Evolutionary conservation across 1,140 invertebrate species (phyloP).

Genomic region (Lasaia peninsularis): DNA sequence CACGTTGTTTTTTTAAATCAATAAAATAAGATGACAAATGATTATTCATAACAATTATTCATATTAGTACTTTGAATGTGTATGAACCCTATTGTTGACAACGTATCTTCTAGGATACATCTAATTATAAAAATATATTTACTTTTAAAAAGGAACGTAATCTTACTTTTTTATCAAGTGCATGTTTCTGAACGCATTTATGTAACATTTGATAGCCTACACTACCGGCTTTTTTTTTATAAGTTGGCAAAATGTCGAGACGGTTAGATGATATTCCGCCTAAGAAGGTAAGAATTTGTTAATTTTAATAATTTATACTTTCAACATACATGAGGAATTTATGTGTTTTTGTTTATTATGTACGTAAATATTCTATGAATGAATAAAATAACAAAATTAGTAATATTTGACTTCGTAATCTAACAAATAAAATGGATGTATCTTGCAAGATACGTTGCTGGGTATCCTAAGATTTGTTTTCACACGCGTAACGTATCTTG

Average conservation of each 20-base stretch:
- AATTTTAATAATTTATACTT: conserved; percentile 1
- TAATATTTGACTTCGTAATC: not conserved
- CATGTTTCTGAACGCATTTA: not conserved
- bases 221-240: not conserved
- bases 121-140: too few species aligned
- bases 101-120: too few species aligned
- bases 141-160: not conserved
- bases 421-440: not conserved
- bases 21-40: too few species aligned
- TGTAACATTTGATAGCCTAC: not conserved
- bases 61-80: too few species aligned
- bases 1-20: too few species aligned
- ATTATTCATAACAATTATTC: too few species aligned
- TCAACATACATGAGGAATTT: not conserved
- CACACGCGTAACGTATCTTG: not conserved
- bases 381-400: not conserved
- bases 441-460: not conserved
- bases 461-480: not conserved
- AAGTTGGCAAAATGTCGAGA: not conserved
- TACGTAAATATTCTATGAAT: conserved; percentile 3
- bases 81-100: too few species aligned
- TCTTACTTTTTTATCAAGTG: not conserved
- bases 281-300: not conserved
- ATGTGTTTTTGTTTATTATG: not conserved
- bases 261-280: not conserved